phyloP scores from a whole-genome alignment of 2,113 vertebrate genomes.

The Aptenodytes patagonicus region DNA sequence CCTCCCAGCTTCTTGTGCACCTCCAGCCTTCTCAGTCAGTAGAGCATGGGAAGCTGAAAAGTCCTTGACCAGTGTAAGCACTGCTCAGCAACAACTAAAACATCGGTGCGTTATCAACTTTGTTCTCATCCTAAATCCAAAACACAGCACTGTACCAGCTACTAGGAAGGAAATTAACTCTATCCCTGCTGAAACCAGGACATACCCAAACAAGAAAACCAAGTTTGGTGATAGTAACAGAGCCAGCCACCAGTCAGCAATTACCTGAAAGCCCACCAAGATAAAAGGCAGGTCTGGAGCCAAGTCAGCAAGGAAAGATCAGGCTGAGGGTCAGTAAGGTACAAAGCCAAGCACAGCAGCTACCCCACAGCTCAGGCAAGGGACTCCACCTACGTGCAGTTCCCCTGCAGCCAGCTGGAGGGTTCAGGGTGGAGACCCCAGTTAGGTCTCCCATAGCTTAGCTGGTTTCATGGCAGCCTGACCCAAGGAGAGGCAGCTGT shows the following conservation, averaged over 20 bases:
- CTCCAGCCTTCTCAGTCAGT: no score
- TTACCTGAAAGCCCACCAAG: background rate
- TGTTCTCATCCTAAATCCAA: no score
- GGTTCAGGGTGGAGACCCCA: rapidly evolving
- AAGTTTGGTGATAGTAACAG: background rate
- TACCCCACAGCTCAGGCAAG: background rate
- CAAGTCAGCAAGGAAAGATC: background rate
- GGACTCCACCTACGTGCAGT: rapidly evolving
- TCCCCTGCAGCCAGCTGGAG: background rate
- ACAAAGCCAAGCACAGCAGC: background rate
- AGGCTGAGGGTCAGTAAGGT: background rate
- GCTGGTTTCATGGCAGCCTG: background rate
- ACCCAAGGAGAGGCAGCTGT: background rate
- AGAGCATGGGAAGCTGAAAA: no score
- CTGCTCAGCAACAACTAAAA: no score
- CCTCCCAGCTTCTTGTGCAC: no score
- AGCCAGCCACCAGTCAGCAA: background rate
- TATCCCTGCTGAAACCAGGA: no score
- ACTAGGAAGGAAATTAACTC: no score
- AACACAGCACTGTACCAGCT: no score
- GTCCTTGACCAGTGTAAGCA: no score
- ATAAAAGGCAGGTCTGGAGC: background rate
- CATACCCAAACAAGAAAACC: background rate
- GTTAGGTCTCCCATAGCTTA: rapidly evolving
- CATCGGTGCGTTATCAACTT: no score